These are phyloP conservation scores for Melanerpes aurifrons DNA, from an alignment of 2,113 vertebrate genomes.

Conservation along the genomic window DNA sequence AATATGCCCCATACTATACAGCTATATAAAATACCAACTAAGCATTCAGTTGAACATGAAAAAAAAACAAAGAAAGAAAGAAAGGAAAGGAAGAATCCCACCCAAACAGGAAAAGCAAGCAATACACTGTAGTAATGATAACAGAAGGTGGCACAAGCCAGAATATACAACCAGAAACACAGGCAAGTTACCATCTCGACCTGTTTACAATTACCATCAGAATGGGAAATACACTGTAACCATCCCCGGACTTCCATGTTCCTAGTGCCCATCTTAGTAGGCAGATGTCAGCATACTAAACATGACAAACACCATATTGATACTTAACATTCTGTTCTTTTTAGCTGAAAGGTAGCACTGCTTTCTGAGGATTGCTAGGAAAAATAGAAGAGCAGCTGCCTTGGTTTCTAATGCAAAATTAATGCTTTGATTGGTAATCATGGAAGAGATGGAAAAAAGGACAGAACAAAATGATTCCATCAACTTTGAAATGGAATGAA, in stretches of 20 bases:
- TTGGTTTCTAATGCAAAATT: neutral
- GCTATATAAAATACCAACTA: slow-evolving; percentile 59
- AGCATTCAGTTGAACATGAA: slow-evolving; percentile 26
- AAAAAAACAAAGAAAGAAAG: neutral
- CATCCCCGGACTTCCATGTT: neutral
- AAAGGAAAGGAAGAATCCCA: neutral
- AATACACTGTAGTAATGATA: neutral
- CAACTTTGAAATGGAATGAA: neutral
- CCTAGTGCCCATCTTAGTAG: neutral
- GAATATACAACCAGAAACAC: neutral
- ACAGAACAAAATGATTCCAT: neutral
- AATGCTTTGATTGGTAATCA: neutral
- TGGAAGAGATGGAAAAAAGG: neutral
- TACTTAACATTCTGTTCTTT: neutral
- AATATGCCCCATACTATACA: slow-evolving; percentile 56
- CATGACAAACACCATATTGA: neutral
- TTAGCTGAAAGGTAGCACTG: neutral
- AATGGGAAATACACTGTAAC: neutral
- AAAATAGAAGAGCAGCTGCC: neutral
- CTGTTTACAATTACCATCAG: neutral
- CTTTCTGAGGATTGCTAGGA: neutral
- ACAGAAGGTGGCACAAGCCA: slow-evolving; percentile 15
- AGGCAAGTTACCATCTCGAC: neutral
- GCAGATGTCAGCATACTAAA: neutral
- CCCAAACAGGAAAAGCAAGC: neutral